Evolutionary conservation across 2,113 vertebrate species (phyloP).

Genomic region (Lanius collurio): DNA sequence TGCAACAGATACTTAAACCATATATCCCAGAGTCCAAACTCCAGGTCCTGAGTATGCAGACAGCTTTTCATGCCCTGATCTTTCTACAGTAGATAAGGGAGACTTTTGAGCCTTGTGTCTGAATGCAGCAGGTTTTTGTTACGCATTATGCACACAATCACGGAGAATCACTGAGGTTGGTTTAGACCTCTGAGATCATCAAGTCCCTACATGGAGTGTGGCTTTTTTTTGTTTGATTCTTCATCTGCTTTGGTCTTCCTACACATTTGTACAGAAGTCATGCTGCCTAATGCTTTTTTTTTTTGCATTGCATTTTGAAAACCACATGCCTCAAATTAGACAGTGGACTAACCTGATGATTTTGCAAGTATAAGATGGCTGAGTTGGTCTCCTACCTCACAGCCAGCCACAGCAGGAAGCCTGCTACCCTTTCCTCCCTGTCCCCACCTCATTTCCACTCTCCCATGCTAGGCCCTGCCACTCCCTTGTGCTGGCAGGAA

Average conservation of each 20-base stretch:
- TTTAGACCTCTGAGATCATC: not conserved
- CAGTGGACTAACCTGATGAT: not conserved
- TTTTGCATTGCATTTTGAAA: not conserved
- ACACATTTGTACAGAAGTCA: not conserved
- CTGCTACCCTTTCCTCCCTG: not conserved
- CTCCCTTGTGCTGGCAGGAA: not conserved
- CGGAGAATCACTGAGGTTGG: not conserved
- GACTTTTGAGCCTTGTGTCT: not conserved
- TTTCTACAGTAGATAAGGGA: not conserved
- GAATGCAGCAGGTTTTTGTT: not conserved
- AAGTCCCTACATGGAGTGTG: not conserved
- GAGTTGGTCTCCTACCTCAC: fast-evolving
- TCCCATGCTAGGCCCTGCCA: not conserved
- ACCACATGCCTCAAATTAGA: not conserved
- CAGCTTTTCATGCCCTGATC: not conserved
- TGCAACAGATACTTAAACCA: not conserved
- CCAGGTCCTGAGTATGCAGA: not conserved
- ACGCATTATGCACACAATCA: not conserved
- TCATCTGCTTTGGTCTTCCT: not conserved
- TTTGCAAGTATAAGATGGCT: not conserved
- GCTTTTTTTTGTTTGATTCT: not conserved
- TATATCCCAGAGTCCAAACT: not conserved
- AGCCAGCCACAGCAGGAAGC: not conserved
- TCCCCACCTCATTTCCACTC: not conserved
- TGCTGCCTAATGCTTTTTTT: not conserved